These are phyloP conservation scores for Limnephilus lunatus DNA, from an alignment of 2,888 invertebrate genomes.

Conservation along the genomic window DNA sequence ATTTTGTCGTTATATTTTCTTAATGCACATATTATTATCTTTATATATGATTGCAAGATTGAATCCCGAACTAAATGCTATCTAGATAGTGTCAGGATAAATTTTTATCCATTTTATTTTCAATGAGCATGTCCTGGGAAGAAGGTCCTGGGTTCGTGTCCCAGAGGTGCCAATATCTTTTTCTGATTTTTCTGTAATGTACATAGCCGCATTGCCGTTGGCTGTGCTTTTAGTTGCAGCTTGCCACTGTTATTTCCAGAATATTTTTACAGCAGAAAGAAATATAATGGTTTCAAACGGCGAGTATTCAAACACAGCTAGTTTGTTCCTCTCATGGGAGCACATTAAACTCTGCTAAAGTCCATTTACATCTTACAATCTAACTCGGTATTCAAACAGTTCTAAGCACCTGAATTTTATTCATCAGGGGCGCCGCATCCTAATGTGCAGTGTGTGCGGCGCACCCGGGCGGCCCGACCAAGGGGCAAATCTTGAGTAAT, in stretches of 20 bases:
- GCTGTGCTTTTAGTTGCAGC: background rate
- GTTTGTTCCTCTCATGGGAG: background rate
- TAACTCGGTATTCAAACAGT: conserved; percentile 1
- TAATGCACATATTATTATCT: too few relatives aligned
- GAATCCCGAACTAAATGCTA: too few relatives aligned
- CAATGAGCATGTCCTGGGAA: too few relatives aligned
- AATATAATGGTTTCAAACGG: background rate
- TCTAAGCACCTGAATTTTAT: background rate
- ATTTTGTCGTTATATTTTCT: too few relatives aligned
- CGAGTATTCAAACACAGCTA: background rate
- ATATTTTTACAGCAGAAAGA: background rate
- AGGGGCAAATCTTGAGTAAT: background rate
- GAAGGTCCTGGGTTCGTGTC: too few relatives aligned
- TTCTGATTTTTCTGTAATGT: too few relatives aligned
- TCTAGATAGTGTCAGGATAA: too few relatives aligned
- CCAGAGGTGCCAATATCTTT: too few relatives aligned
- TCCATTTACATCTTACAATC: background rate
- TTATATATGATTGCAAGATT: too few relatives aligned
- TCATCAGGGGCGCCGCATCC: background rate
- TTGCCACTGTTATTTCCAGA: background rate
- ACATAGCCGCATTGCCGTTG: background rate
- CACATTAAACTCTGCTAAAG: background rate
- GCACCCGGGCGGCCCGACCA: background rate
- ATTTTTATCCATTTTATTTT: too few relatives aligned
- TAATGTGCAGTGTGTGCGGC: background rate